Conservation (phyloP, 2,888 invertebrate species). For the Agriopis marginaria region DNA sequence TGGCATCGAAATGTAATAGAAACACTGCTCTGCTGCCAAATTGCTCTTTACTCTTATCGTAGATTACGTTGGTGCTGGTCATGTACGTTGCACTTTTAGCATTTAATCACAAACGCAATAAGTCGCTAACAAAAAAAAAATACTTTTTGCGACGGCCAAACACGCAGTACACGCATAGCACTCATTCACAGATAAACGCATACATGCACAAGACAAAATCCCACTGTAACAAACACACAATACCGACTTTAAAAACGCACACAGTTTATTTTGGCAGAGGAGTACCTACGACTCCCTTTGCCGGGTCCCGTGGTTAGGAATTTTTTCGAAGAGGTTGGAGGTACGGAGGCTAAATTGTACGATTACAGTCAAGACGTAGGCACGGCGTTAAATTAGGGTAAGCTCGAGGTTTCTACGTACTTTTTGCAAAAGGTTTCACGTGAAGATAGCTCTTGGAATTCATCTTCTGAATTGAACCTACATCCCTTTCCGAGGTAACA, state of each 20-base stretch:
- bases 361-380: background rate
- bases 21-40: constrained; percentile 74
- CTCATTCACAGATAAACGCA: no score
- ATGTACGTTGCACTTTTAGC: background rate
- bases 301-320: no score
- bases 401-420: background rate
- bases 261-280: no score
- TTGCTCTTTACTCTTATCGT: constrained; percentile 79
- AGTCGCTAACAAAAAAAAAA: no score
- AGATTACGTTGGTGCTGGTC: constrained; percentile 63
- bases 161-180: no score
- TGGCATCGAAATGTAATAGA: constrained; percentile 77
- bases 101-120: background rate
- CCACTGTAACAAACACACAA: no score
- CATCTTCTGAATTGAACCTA: background rate
- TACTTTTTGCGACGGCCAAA: no score
- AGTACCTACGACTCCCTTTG: no score
- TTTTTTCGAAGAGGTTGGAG: no score
- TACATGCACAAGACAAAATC: no score
- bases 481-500: background rate
- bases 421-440: background rate
- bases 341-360: constrained; percentile 6
- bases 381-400: background rate
- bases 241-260: no score
- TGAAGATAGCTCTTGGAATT: background rate